Evolutionary conservation across 2,797 vertebrate genomes (phyloP).

Genomic region (Okamejei kenojei): DNA sequence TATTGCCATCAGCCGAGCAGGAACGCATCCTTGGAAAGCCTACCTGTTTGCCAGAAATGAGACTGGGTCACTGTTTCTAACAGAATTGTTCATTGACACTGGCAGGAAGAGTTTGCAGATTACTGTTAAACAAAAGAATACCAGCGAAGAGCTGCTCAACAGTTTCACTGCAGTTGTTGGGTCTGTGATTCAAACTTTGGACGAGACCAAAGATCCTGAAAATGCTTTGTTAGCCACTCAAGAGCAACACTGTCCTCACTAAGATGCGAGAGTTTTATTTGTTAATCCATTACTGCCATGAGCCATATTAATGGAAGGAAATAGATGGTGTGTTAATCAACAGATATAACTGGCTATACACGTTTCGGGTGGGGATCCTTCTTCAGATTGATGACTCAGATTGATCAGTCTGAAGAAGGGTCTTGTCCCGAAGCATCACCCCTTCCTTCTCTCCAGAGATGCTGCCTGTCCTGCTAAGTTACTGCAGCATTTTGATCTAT

Average conservation of each 20-base stretch:
- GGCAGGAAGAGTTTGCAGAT: constrained; percentile 52
- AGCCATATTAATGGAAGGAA: background rate
- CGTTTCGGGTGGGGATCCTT: too few relatives aligned
- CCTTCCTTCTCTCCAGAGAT: too few relatives aligned
- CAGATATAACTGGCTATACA: background rate
- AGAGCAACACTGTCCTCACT: background rate
- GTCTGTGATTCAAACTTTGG: constrained; percentile 57
- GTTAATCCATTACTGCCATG: background rate
- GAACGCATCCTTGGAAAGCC: constrained; percentile 75
- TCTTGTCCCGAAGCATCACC: too few relatives aligned
- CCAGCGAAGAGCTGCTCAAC: constrained; percentile 53
- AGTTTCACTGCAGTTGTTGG: constrained; percentile 63
- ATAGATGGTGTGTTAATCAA: background rate
- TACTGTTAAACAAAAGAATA: constrained; percentile 68
- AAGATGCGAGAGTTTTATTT: background rate
- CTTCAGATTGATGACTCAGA: too few relatives aligned
- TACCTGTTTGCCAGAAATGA: constrained; percentile 76
- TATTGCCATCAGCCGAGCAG: constrained; percentile 74
- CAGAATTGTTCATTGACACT: constrained; percentile 63
- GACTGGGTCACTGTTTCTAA: constrained; percentile 64
- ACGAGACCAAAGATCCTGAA: background rate
- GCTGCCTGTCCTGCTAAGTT: too few relatives aligned
- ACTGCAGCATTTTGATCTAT: too few relatives aligned
- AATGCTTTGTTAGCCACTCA: background rate
- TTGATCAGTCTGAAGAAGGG: too few relatives aligned